Evolutionary conservation across 2,113 vertebrate genomes (phyloP), one percentile per base, ranked within the genome.

Genomic region (Labeo catla): DNA sequence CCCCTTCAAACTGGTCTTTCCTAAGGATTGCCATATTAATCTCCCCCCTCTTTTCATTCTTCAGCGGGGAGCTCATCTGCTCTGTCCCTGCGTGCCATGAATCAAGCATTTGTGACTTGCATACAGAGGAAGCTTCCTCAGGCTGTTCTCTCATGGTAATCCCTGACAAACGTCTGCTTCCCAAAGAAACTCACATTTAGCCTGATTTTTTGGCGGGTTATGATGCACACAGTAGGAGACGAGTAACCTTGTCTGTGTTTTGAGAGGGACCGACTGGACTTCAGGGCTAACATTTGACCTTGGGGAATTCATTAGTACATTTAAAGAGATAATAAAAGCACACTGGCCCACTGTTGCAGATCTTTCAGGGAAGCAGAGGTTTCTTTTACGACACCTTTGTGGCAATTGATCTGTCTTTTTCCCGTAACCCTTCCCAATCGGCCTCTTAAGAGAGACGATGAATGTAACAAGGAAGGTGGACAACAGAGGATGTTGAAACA

Each of bases 11-110:
- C 84, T 50, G 83, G 87, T 90, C 88, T 91, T 93, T 92, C 90
- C 86, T 43, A 45, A 8, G 84, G 87, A 86, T 90, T 86, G 88
- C 86, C 86, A 72, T 91, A 91, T 93, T 93, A 92, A 94, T 93
- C 89, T 91, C 86, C 70, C 86, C 39, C 86, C 81, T 84, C 65
- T 72, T 85, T 85, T 79, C 70, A 82, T 63, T 86, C 78, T 82
- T 74, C 16, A 3, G 13, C 66, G 12, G 54, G 76, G 52, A 84
- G 83, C 76, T 87, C 83, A 84, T 87, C 78, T 77, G 82, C 57
- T 59, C 76, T 15, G 10, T 52, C 74, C 68, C 63, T 80, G 81
- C 34, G 7, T 72, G 84, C 86, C 89, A 86, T 87, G 77, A 84
- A 57, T 90, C 86, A 88, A 72, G 74, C 47, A 83, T 87, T 84